Conservation (phyloP, 1,140 invertebrate species). For the Thalassaphorura encarpata region DNA sequence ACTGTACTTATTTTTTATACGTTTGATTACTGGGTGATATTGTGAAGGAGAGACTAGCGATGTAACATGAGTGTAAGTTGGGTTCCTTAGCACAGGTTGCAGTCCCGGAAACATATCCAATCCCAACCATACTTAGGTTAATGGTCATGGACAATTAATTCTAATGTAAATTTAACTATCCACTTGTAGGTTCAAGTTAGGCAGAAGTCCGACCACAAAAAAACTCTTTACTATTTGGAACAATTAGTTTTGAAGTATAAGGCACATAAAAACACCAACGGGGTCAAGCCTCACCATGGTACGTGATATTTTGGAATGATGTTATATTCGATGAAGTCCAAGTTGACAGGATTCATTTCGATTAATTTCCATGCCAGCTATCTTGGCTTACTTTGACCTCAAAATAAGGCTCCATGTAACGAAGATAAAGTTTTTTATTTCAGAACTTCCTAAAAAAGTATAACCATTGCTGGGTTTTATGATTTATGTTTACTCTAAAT, state of each 20-base stretch:
- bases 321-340: conserved; percentile 8
- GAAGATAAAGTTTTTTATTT: too few species aligned
- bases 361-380: conserved; percentile 4
- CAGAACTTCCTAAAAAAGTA: too few species aligned
- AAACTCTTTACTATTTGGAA: conserved; percentile 97
- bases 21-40: too few species aligned
- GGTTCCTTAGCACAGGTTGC: too few species aligned
- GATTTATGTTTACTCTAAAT: neutral
- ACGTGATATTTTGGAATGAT: conserved; percentile 32
- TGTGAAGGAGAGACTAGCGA: too few species aligned
- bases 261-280: conserved; percentile 80
- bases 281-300: conserved; percentile 89
- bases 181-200: conserved; percentile 60
- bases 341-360: neutral
- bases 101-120: too few species aligned
- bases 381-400: too few species aligned
- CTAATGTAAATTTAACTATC: conserved; percentile 7
- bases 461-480: neutral
- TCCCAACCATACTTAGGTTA: too few species aligned
- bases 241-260: conserved; percentile 94
- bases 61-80: too few species aligned
- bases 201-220: conserved; percentile 85
- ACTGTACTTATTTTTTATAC: too few species aligned
- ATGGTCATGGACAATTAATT: neutral
- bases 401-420: too few species aligned